Evolutionary conservation across 92 coral and sea anemone genomes (phyloP), one percentile per base, ranked within the genome.

Genomic region (Zoanthus sansibaricus): DNA sequence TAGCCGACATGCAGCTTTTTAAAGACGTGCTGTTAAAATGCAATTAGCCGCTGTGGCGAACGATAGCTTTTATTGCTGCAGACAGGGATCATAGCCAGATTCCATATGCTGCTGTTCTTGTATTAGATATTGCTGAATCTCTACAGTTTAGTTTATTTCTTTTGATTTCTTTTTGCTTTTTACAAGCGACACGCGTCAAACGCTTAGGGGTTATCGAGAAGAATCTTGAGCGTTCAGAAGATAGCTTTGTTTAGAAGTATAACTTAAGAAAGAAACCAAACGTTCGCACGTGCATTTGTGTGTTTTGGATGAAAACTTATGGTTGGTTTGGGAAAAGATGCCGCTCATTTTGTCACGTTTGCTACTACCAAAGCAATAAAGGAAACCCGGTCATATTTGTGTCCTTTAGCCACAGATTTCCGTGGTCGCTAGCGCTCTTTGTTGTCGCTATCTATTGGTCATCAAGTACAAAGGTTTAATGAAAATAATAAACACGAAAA

Each of bases 1-100:
- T 33, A 44, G 75, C 82, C 67, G 52, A 76, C 85, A 66, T 64
- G 85, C 59, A 49, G 75, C 47, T 78, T 67, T 66, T 33, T 80
- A 80, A 80, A 80, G 61, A 80, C 85, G 31, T 62, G 75, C 75
- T 64, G 61, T 80, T 80, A 80, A 80, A 66, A 80, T 61, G 85
- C 75, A 80, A 80, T 80, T 80, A 80, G 59, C 30, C 21, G 21
- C 31, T 6, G 45, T 20, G 47, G 75, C 62, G 56, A 42, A 44
- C 74, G 56, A 45, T 42, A 80, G 61, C 45, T 55, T 44, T 58
- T 3, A 47, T 67, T 62, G 61, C 75, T 64, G 61, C 13, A 66
- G 75, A 64, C 85, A 80, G 59, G 31, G 52, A 33, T 46, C 85
- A 64, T 48, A 64, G 75, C 85, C 15, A 66, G 85, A 80, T 71